These are phyloP conservation scores for Amia ocellicauda DNA, from an alignment of 2,113 vertebrate genomes.

Conservation along the genomic window DNA sequence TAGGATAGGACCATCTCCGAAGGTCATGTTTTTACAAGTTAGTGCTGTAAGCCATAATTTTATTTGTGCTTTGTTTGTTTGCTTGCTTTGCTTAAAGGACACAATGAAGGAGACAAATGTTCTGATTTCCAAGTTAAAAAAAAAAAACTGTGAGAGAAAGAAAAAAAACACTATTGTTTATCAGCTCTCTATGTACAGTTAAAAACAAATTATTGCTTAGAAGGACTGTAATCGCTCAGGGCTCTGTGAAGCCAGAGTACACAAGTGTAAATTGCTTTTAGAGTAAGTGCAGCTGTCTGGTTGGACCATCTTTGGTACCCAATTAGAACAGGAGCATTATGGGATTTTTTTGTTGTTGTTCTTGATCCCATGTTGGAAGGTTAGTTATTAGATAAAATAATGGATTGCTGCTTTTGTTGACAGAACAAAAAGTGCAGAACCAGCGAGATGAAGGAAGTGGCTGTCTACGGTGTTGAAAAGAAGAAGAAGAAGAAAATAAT, in stretches of 20 bases:
- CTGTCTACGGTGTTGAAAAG: too few species aligned
- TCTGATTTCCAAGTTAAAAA: too few species aligned
- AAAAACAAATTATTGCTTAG: constrained; percentile 5
- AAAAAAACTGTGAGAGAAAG: too few species aligned
- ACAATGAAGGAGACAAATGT: too few species aligned
- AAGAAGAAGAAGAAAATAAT: too few species aligned
- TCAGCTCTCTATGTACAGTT: not conserved
- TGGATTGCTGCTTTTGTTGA: constrained; percentile 12
- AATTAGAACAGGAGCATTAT: constrained; percentile 8
- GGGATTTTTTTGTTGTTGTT: constrained; percentile 6
- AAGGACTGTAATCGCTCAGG: constrained; percentile 6
- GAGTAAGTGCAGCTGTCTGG: constrained; percentile 2
- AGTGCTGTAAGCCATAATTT: too few species aligned
- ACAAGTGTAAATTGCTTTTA: constrained; percentile 5
- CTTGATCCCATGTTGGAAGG: not conserved
- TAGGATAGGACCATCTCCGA: too few species aligned
- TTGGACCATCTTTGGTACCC: not conserved
- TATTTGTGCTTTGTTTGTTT: too few species aligned
- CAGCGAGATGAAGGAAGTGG: too few species aligned
- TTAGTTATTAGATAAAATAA: not conserved
- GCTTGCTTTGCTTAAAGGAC: too few species aligned
- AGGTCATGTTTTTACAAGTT: too few species aligned
- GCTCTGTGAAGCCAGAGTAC: not conserved
- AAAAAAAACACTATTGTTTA: not conserved
- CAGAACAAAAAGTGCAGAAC: not conserved